These are phyloP conservation scores for Microcebus tavaratra DNA, from an alignment of 2,113 vertebrate genomes.

Conservation along the genomic window DNA sequence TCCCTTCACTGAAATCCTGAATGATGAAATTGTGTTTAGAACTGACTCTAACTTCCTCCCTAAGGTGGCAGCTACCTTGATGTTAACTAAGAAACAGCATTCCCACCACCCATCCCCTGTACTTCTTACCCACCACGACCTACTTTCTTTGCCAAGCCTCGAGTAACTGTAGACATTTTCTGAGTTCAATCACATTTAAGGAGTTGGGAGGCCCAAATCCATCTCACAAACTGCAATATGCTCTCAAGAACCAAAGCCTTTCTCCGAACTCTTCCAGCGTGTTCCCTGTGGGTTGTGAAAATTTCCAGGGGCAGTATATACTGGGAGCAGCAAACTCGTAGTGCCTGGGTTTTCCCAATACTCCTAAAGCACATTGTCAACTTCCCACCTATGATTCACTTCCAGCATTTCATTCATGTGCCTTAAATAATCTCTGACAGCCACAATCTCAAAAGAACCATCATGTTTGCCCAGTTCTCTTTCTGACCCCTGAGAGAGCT, in stretches of 20 bases:
- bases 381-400: constrained; percentile 42
- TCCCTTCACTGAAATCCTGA: neutral
- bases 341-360: constrained; percentile 19
- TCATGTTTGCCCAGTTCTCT: constrained; percentile 37
- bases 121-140: neutral
- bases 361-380: constrained; percentile 17
- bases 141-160: neutral
- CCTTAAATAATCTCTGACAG: neutral
- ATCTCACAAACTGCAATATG: neutral
- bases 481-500: constrained; percentile 52
- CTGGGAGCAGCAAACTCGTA: neutral
- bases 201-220: neutral
- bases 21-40: constrained; percentile 11
- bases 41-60: neutral
- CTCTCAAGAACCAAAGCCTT: neutral
- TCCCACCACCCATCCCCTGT: neutral
- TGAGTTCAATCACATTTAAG: neutral
- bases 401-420: constrained; percentile 41
- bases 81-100: neutral
- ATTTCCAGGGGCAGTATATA: neutral
- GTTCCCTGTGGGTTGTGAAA: neutral
- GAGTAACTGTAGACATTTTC: neutral
- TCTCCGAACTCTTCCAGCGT: neutral
- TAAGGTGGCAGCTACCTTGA: neutral
- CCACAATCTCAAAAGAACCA: neutral